Evolutionary conservation across 1,140 invertebrate genomes (phyloP), one percentile per base, ranked within the genome.

Genomic region (Diachasmimorpha longicaudata): DNA sequence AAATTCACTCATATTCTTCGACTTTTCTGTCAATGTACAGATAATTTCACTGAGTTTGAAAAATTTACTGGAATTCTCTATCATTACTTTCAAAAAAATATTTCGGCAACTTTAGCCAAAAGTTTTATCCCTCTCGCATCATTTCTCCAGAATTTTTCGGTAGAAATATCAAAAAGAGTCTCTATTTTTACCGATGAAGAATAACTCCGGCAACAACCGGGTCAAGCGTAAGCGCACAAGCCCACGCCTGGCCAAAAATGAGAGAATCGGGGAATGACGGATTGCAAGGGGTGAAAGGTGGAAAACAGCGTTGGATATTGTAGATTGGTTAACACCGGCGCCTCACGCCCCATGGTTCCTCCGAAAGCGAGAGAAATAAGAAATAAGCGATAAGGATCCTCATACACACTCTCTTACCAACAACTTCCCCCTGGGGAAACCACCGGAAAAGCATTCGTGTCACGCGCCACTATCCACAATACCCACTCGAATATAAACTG

Each of bases 391-490:
- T 55, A 48, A 46, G 19, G 0, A 0, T 21, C 69, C 70, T 63
- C 31, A 31, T 31, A 70, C 23, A 21, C 39, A 19, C 42, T 25
- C 44, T 14, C 44, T 14, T 31, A 19, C 19, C 39, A 23, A n/a
- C 21, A 42, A 13, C 69, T 21, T 4, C 42, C 21, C 69, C 42
- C 44, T 8, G n/a, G 11, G 9, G 44, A 19, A 23, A 48, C 44
- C 4, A 69, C 25, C 25, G 13, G 16, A 66, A 72, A 74, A 74
- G 78, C 78, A 83, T 82, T 84, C 83, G 46, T 76, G 78, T 84
- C 83, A 84, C 83, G 83, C 77, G 70, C 78, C 70, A 80, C 46
- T 23, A 67, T 77, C 36, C 52, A n/a, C 16, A 63, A 6, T 73
- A 37, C 25, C 6, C n/a, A 25, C 69, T 70, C 21, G 13, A 23